Percentiles rank a stretch among this genome's conserved stretches.
These are phyloP conservation scores for Calyptomena viridis DNA, from an alignment of 2,113 vertebrate genomes.

Conservation along the genomic window DNA sequence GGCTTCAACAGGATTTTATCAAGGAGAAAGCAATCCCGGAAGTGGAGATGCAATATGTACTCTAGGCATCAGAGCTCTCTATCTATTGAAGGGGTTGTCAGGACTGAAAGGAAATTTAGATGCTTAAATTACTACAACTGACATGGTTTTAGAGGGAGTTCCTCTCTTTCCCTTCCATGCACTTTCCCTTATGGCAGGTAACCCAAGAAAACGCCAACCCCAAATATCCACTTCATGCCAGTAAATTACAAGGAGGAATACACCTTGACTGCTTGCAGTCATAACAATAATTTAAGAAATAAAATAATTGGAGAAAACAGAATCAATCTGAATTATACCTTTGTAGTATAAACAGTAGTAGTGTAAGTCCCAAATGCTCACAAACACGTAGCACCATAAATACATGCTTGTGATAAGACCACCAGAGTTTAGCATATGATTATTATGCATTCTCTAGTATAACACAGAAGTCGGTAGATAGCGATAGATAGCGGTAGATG, in stretches of 20 bases:
- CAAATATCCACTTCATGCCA: not conserved
- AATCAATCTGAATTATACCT: not conserved
- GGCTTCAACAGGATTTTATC: not conserved
- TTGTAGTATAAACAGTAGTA: not conserved
- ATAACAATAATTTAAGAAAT: not conserved
- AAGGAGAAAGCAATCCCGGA: not conserved
- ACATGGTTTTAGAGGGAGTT: not conserved
- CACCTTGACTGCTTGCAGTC: not conserved
- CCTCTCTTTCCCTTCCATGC: not conserved
- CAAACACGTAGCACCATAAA: not conserved
- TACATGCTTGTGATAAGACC: not conserved
- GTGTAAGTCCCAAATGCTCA: not conserved
- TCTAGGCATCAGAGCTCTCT: not conserved
- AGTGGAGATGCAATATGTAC: not conserved
- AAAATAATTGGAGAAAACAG: not conserved
- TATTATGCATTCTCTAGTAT: not conserved
- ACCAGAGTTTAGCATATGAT: not conserved
- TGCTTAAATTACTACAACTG: not conserved
- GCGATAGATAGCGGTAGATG: no score
- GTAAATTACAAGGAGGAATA: not conserved
- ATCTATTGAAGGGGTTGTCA: not conserved
- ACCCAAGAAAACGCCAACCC: not conserved
- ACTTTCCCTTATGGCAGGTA: not conserved
- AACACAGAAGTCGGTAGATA: no score
- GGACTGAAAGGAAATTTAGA: not conserved